These are phyloP conservation scores for Echinometra lucunter DNA, from an alignment of 53 echinoderm and acorn worm genomes.

Conservation along the genomic window DNA sequence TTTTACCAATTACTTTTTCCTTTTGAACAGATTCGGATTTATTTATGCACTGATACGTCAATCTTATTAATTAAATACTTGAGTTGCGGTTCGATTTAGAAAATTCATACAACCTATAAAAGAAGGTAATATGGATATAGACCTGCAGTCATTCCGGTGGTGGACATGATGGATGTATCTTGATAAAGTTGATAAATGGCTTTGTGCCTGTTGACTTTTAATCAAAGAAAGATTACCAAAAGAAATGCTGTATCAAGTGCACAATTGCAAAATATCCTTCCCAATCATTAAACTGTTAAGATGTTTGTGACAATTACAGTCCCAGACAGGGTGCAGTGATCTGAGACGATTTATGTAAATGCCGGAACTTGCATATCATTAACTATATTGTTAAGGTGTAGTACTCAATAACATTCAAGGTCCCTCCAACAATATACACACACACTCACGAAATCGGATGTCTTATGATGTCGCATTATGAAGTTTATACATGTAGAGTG, in stretches of 20 bases:
- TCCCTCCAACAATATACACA: neutral
- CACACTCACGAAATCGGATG: too few relatives aligned
- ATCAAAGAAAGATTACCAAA: neutral
- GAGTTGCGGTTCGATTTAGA: too few relatives aligned
- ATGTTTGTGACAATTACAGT: neutral
- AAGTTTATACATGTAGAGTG: neutral
- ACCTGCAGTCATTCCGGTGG: neutral
- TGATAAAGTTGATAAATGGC: neutral
- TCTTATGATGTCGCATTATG: neutral
- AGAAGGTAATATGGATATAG: neutral
- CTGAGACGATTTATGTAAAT: neutral
- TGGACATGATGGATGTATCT: neutral
- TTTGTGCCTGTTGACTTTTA: neutral
- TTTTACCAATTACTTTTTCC: too few relatives aligned
- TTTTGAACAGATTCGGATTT: too few relatives aligned
- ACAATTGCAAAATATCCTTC: neutral
- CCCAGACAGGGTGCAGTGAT: neutral
- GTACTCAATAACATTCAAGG: neutral
- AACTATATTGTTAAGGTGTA: neutral
- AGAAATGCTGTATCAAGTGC: neutral
- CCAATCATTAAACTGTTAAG: neutral
- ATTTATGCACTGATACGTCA: too few relatives aligned
- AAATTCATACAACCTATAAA: neutral
- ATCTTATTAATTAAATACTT: too few relatives aligned
- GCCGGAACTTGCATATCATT: neutral